Conservation (phyloP, 2,888 invertebrate species). For the Tanytarsus gracilentus region DNA sequence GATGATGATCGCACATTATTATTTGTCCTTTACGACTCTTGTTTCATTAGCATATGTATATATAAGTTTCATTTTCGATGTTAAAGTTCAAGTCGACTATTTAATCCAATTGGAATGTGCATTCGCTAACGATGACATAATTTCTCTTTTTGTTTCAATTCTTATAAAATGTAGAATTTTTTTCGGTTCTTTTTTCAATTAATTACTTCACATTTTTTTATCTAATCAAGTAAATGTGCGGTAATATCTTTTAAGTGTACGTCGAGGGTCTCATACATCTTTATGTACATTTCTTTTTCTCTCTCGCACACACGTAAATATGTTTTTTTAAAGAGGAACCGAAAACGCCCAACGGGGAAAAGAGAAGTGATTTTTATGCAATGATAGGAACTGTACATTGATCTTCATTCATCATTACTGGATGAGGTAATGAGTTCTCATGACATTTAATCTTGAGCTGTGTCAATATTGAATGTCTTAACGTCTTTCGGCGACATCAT, state of each 20-base stretch:
- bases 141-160: slow-evolving; percentile 1
- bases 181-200: background rate
- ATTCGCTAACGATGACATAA: slow-evolving; percentile 20
- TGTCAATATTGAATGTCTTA: no score
- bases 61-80: background rate
- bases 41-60: no score
- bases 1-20: background rate
- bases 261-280: background rate
- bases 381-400: background rate
- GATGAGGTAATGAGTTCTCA: no score
- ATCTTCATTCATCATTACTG: no score
- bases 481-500: no score
- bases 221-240: slow-evolving; percentile 22
- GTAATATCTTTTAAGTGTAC: slow-evolving; percentile 8
- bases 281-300: slow-evolving; percentile 18
- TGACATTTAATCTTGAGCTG: no score
- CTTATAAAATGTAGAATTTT: background rate
- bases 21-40: background rate
- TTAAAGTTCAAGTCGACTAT: slow-evolving; percentile 8
- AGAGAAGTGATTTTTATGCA: slow-evolving; percentile 20
- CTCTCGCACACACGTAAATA: slow-evolving; percentile 28
- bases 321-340: background rate
- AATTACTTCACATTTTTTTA: slow-evolving; percentile 14
- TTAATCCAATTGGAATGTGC: slow-evolving; percentile 16
- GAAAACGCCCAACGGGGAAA: slow-evolving; percentile 25